Conservation (phyloP, 2,888 invertebrate species). For the Operophtera brumata region DNA sequence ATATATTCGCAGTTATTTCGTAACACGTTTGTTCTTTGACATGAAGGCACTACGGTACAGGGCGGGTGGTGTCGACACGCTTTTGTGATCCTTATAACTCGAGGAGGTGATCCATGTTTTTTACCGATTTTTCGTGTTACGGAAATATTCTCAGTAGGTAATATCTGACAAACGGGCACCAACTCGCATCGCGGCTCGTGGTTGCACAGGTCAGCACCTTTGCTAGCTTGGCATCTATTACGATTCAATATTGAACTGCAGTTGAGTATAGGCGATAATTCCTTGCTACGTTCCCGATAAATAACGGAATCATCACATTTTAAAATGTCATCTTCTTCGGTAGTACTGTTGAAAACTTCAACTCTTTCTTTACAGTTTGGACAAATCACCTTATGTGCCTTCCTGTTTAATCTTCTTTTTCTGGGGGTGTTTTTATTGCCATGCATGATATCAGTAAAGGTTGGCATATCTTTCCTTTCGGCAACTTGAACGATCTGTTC, state of each 20-base stretch:
- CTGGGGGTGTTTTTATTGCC: constrained; percentile 27
- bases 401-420: constrained; percentile 41
- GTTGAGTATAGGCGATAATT: constrained; percentile 40
- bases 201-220: constrained; percentile 46
- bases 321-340: constrained; percentile 53
- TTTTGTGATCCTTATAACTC: constrained; percentile 64
- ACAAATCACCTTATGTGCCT: constrained; percentile 51
- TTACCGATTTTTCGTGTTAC: constrained; percentile 40
- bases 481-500: constrained; percentile 26
- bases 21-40: constrained; percentile 62
- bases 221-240: constrained; percentile 32
- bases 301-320: constrained; percentile 40
- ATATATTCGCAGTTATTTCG: constrained; percentile 67
- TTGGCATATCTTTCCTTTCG: constrained; percentile 30
- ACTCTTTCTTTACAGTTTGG: constrained; percentile 65
- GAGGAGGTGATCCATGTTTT: constrained; percentile 44
- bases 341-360: constrained; percentile 47
- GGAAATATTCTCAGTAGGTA: constrained; percentile 49
- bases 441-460: constrained; percentile 21
- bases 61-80: constrained; percentile 72
- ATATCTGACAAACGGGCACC: constrained; percentile 63
- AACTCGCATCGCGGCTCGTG: constrained; percentile 65
- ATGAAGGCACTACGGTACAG: constrained; percentile 70
- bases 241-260: constrained; percentile 37
- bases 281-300: constrained; percentile 35